Evolutionary conservation across 1,140 invertebrate genomes (phyloP), one percentile per base, ranked within the genome.

Genomic region (Phenacoccus solenopsis): DNA sequence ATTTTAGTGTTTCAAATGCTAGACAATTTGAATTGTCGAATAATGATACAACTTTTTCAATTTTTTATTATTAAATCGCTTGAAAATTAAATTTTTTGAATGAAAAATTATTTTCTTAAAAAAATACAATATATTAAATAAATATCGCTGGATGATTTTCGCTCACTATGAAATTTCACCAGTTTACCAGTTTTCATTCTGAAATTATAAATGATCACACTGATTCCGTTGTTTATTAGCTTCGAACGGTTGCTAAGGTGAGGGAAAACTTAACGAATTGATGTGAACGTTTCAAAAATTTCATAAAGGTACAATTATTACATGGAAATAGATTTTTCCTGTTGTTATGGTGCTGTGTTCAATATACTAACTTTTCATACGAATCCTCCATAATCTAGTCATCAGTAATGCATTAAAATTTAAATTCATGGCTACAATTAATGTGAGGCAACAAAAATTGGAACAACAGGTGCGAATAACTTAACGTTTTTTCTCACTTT

Each of bases 381-480:
- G 4, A 3, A 49, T 49, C 16, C 3, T 49, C 38, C 20, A 49
- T 49, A 5, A 49, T 9, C 5, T 32, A 7, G 30, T 32, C 5
- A 32, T 32, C 30, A 7, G 30, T 32, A 5, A 49, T 49, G 38
- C 4, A 9, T 2, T 49, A n/a, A 49, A 49, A 9, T 49, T n/a
- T 9, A 49, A 4, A 49, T 49, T 5, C 12, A 64, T 64, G 59
- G 59, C 85, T 72, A 85, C 84, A 73, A 81, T 87, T 74, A 87
- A 84, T 77, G 77, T 86, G 70, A 82, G 87, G 70, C 86, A 87
- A 77, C 86, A 88, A 78, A 88, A 88, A 79, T 80, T 90, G 72
- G 88, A 89, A 80, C 87, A 89, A 78, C 88, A 89, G 83, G 87
- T 88, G 79, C n/a, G n/a, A n/a, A 81, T 56, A 64, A 71, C 68